Evolutionary conservation across 2,888 invertebrate species (phyloP).

Genomic region (Embidobia sp.): DNA sequence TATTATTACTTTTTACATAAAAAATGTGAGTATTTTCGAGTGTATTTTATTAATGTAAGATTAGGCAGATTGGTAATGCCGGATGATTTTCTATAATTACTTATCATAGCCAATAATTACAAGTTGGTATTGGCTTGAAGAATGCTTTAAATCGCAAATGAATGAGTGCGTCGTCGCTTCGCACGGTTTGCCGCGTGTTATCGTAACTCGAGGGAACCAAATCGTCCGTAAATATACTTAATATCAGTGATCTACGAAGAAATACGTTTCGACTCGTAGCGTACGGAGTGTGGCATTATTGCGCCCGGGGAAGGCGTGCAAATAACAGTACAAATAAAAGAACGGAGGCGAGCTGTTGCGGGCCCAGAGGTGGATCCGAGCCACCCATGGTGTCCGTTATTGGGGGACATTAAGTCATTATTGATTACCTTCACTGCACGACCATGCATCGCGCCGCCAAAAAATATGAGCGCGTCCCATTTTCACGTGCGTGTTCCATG

Average conservation of each 20-base stretch:
- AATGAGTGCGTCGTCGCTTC: background rate
- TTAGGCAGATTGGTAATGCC: too few species aligned
- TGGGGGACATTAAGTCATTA: conserved; percentile 80
- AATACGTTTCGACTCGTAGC: conserved; percentile 35
- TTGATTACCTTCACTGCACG: conserved; percentile 77
- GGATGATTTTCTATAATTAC: too few species aligned
- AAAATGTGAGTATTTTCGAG: background rate
- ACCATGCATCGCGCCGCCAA: conserved; percentile 67
- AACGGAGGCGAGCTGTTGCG: conserved; percentile 67
- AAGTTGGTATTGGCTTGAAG: too few species aligned
- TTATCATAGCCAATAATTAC: too few species aligned
- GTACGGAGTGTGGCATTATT: conserved; percentile 57
- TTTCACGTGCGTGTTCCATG: conserved; percentile 67
- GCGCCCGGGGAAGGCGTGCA: conserved; percentile 50
- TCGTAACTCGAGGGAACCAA: conserved; percentile 37
- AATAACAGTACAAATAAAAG: conserved; percentile 60
- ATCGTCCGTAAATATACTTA: conserved; percentile 62
- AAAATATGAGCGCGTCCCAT: conserved; percentile 66
- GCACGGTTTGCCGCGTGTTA: conserved; percentile 20
- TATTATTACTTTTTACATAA: too few species aligned
- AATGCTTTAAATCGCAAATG: conserved; percentile 8
- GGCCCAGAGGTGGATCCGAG: conserved; percentile 72
- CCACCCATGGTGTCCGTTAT: conserved; percentile 80
- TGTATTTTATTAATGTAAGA: too few species aligned
- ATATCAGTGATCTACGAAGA: conserved; percentile 59